Evolutionary conservation across 2,113 vertebrate species (phyloP), one percentile per base, ranked within the genome.

Genomic region (Eudyptes chrysolophus): DNA sequence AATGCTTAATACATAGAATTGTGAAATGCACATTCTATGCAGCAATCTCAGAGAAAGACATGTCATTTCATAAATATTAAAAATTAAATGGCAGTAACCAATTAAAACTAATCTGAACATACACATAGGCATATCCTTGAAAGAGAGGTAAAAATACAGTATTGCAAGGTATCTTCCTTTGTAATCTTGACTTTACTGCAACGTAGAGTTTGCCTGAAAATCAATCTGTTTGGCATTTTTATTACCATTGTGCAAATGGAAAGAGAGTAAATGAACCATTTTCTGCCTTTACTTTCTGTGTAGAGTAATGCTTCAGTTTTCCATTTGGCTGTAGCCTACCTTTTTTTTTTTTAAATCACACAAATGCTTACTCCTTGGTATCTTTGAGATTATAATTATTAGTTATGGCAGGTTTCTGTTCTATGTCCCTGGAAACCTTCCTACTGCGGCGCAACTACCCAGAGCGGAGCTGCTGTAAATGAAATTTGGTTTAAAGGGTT

Each of bases 171-270:
- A 93, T 96, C 84, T 97, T 84, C 44, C 95, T 77, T 94, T 92
- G 66, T 97, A 98, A 96, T 97, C 94, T 97, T 97, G 94, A 97
- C 96, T 98, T 98, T 96, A 98, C 85, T 96, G 96, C 95, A 93
- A 22, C 52, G 22, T 89, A 93, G 84, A 96, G 66, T 97, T 98
- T 98, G 94, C 94, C 88, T 97, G 97, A 97, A 97, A 98, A 98
- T 98, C 97, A 98, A 95, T 98, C 98, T 96, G 61, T 49, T 87
- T 98, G 98, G 84, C 98, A 98, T 95, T 98, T 98, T 98, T 98
- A 98, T 98, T 97, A 95, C 91, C 69, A 54, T 97, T 98, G 96
- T 93, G 94, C 80, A 98, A 98, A 98, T 98, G 76, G 93, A 98
- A 98, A 97, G 69, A 94, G 80, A 98, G 94, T 83, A 98, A 98